Evolutionary conservation across 2,797 vertebrate genomes (phyloP).

Genomic region (Centroberyx gerrardi): DNA sequence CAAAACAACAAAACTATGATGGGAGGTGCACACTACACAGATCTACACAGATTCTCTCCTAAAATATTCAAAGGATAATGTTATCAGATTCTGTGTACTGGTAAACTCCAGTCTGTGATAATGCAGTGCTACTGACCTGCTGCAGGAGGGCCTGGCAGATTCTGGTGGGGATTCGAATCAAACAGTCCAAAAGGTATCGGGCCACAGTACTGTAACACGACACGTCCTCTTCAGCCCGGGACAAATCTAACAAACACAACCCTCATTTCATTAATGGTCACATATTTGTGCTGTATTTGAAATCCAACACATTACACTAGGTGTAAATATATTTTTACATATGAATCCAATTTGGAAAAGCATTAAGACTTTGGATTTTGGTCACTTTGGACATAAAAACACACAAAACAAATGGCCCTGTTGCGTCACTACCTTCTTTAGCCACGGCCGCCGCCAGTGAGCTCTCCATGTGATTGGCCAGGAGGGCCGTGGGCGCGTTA

Average conservation of each 20-base stretch:
- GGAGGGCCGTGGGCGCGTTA: constrained; percentile 82
- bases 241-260: constrained; percentile 68
- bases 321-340: neutral
- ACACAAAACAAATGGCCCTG: neutral
- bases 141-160: constrained; percentile 83
- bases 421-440: constrained; percentile 74
- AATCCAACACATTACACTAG: neutral
- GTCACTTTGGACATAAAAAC: no score
- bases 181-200: constrained; percentile 82
- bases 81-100: neutral
- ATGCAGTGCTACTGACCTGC: constrained; percentile 76
- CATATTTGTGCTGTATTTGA: neutral
- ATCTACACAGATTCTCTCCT: neutral
- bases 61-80: neutral
- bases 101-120: neutral
- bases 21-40: no score
- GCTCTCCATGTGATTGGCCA: constrained; percentile 88
- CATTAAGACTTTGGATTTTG: no score
- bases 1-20: no score
- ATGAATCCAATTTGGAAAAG: neutral
- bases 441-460: constrained; percentile 82
- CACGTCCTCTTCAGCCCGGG: constrained; percentile 72
- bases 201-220: constrained; percentile 75
- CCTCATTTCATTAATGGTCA: constrained; percentile 1
- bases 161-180: constrained; percentile 80